A percentile compares a stretch with the other conserved stretches of the same genome.
phyloP scores from a whole-genome alignment of 2,888 invertebrate genomes.

The Frankliniella intonsa region DNA sequence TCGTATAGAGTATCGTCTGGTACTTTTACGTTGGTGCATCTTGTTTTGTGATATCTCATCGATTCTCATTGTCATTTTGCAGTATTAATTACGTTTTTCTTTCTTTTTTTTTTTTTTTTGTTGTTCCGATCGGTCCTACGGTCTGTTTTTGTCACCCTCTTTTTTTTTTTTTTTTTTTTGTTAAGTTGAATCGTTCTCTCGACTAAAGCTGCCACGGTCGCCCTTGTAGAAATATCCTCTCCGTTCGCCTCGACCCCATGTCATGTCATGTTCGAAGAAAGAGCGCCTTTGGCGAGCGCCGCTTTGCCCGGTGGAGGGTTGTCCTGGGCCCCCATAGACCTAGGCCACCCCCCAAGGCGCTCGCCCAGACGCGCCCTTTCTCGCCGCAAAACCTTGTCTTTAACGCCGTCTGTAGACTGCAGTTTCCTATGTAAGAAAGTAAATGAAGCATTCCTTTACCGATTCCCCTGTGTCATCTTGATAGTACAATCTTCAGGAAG shows the following conservation, averaged over 20 bases:
- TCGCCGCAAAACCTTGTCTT: background rate
- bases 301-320: background rate
- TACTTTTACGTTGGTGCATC: slow-evolving; percentile 7
- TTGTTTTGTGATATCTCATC: slow-evolving; percentile 14
- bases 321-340: background rate
- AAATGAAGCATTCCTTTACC: slow-evolving; percentile 10
- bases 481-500: background rate
- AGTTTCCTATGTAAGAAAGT: background rate
- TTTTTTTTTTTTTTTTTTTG: background rate
- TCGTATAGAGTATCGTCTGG: background rate
- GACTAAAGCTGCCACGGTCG: slow-evolving; percentile 14
- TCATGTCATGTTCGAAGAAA: background rate
- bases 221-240: background rate
- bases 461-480: background rate
- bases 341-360: background rate
- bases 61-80: background rate
- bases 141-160: background rate
- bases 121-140: background rate
- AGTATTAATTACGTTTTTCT: background rate
- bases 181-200: background rate
- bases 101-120: background rate
- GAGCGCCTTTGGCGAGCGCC: background rate
- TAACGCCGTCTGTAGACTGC: background rate
- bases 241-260: background rate
- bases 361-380: background rate